Conservation (phyloP, 2,113 vertebrate genomes). For the Nestor notabilis region DNA sequence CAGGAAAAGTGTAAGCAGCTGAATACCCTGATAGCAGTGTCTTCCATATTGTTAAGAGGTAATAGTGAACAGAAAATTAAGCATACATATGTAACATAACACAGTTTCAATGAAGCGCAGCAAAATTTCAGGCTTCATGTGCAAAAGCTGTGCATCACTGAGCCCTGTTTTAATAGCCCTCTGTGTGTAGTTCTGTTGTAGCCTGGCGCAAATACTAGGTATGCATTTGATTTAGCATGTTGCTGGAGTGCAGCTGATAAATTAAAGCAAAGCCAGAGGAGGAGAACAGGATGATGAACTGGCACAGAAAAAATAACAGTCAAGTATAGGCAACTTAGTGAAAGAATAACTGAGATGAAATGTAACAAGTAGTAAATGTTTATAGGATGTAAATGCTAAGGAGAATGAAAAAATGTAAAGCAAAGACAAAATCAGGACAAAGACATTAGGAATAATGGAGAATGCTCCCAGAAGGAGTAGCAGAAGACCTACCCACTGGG, state of each 20-base stretch:
- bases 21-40: background rate
- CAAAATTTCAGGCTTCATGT: background rate
- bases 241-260: background rate
- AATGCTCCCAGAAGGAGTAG: background rate
- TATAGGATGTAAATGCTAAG: background rate
- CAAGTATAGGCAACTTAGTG: background rate
- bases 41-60: background rate
- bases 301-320: background rate
- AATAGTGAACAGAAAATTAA: constrained; percentile 44
- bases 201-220: background rate
- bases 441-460: background rate
- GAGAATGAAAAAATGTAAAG: background rate
- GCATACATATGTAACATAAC: background rate
- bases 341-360: background rate
- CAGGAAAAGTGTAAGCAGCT: background rate
- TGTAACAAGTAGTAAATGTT: background rate
- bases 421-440: background rate
- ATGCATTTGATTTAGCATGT: background rate
- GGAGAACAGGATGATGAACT: background rate
- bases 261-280: background rate
- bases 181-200: background rate
- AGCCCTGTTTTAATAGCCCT: background rate
- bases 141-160: background rate
- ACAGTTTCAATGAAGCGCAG: background rate
- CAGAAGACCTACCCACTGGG: background rate